Evolutionary conservation across 2,888 invertebrate genomes (phyloP).

Genomic region (Perdita meconis): DNA sequence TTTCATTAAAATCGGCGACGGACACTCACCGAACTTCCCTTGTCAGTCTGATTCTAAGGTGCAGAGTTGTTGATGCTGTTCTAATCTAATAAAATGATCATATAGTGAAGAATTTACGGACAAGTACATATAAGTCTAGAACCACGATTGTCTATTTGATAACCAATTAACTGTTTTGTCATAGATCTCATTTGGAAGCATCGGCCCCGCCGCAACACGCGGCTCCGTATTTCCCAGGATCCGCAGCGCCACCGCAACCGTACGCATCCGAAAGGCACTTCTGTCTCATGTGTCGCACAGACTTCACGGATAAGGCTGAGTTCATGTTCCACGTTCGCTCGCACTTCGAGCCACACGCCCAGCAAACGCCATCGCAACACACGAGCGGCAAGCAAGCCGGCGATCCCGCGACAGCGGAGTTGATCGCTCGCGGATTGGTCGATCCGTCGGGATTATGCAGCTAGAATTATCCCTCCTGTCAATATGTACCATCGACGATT

Average conservation of each 20-base stretch:
- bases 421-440: conserved; percentile 82
- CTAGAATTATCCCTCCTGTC: conserved; percentile 78
- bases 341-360: conserved; percentile 86
- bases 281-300: conserved; percentile 88
- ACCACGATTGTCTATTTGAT: too few relatives aligned
- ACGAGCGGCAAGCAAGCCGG: conserved; percentile 76
- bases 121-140: too few relatives aligned
- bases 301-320: conserved; percentile 88
- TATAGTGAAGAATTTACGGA: too few relatives aligned
- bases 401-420: conserved; percentile 81
- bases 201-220: conserved; percentile 82
- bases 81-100: too few relatives aligned
- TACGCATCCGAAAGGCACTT: conserved; percentile 84
- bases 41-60: too few relatives aligned
- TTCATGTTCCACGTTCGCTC: conserved; percentile 89
- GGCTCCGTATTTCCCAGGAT: conserved; percentile 82
- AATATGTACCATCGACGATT: conserved; percentile 77
- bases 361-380: conserved; percentile 73
- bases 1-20: too few relatives aligned
- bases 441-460: conserved; percentile 82
- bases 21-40: too few relatives aligned
- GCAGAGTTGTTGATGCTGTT: too few relatives aligned
- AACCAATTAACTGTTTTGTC: conserved; percentile 1
- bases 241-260: conserved; percentile 80
- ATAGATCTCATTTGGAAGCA: conserved; percentile 80